phyloP scores from a whole-genome alignment of 2,797 vertebrate species.

The Notoglanidium macrostoma region DNA sequence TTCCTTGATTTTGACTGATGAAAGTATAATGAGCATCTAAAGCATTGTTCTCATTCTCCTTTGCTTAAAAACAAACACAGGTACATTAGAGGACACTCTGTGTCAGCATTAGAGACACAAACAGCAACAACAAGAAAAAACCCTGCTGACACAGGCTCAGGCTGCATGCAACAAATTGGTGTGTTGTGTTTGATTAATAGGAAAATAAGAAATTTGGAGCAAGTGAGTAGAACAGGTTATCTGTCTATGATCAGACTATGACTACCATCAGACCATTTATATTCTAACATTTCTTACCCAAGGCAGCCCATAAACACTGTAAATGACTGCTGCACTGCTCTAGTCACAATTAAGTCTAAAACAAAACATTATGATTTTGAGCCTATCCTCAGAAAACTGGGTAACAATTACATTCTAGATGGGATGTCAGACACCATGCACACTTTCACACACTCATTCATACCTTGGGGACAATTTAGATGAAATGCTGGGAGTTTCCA shows the following conservation, averaged over 20 bases:
- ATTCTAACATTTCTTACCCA: neutral
- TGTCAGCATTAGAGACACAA: neutral
- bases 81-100: slow-evolving; percentile 12
- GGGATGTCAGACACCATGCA: neutral
- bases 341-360: neutral
- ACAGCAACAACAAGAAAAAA: neutral
- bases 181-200: neutral
- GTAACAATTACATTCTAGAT: neutral
- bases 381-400: neutral
- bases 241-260: neutral
- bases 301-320: neutral
- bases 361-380: neutral
- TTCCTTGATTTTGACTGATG: neutral
- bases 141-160: neutral
- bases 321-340: neutral
- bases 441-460: neutral
- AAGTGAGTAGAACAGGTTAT: neutral
- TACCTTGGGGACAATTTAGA: neutral
- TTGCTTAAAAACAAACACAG: neutral
- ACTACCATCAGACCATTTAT: neutral
- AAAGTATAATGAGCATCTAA: neutral
- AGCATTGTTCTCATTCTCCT: neutral
- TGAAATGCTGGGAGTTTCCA: neutral
- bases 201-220: neutral
- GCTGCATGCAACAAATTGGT: neutral